Conservation (phyloP, 1,140 invertebrate genomes). For the Zaprionus taronus region DNA sequence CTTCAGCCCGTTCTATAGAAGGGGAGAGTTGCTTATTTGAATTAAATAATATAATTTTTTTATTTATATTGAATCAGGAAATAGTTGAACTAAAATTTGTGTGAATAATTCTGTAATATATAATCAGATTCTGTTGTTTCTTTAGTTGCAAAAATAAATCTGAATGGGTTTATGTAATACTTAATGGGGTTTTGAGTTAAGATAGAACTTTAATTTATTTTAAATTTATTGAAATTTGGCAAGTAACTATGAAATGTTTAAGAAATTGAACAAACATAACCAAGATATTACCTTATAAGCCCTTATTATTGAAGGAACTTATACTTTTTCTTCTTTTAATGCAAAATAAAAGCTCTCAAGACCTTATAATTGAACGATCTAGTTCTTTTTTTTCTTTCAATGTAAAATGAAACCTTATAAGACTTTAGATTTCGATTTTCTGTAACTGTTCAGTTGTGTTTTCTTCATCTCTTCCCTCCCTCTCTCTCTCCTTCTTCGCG, state of each 20-base stretch:
- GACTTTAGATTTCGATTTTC: not conserved
- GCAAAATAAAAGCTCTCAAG: slow-evolving; percentile 6
- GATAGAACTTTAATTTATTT: not conserved
- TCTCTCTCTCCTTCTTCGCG: not conserved
- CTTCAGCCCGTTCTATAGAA: not conserved
- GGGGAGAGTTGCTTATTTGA: not conserved
- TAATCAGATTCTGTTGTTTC: too few relatives aligned
- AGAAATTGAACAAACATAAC: not conserved
- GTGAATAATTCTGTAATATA: too few relatives aligned
- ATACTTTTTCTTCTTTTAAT: not conserved
- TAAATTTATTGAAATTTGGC: not conserved
- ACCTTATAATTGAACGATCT: not conserved
- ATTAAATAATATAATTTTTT: not conserved
- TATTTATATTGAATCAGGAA: too few relatives aligned
- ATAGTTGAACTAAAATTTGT: too few relatives aligned
- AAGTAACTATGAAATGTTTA: not conserved
- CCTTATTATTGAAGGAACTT: not conserved
- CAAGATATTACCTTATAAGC: too few relatives aligned
- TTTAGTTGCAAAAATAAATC: too few relatives aligned
- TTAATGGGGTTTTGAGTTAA: not conserved
- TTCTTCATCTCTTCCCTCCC: not conserved
- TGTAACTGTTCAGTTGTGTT: not conserved
- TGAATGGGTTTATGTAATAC: too few relatives aligned
- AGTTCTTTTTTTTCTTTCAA: not conserved
- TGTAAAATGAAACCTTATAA: slow-evolving; percentile 12